phyloP scores from a whole-genome alignment of 2,797 vertebrate species.

The Onychomys leucogaster region DNA sequence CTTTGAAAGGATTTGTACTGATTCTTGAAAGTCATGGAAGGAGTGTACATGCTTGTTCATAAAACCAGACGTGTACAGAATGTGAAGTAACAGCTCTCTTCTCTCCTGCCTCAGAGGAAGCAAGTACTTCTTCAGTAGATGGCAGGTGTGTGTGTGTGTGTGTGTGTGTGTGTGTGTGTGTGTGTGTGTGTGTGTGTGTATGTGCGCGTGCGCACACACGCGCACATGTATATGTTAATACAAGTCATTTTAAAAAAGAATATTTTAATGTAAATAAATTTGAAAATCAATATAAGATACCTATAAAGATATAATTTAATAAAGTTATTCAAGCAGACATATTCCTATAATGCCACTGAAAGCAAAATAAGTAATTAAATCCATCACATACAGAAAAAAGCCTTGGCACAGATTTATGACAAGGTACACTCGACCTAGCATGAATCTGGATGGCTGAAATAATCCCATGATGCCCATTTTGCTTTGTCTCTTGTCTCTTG shows the following conservation, averaged over 20 bases:
- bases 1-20: background rate
- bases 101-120: background rate
- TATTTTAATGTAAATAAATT: background rate
- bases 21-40: constrained; percentile 40
- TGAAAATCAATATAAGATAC: background rate
- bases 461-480: background rate
- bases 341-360: background rate
- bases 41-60: background rate
- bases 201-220: too few species aligned
- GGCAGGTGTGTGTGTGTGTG: too few species aligned
- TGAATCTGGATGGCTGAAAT: background rate
- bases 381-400: background rate
- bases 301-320: background rate
- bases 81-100: background rate
- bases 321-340: background rate
- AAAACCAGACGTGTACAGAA: background rate
- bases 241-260: background rate
- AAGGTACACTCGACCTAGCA: background rate
- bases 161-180: background rate
- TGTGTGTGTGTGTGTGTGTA: too few species aligned
- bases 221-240: background rate
- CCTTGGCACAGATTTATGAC: background rate
- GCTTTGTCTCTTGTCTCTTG: background rate
- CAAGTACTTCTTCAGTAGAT: background rate
- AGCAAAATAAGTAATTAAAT: background rate